These are phyloP conservation scores for Hirtodrosophila alboralis DNA, from an alignment of 2,888 invertebrate genomes.

Conservation along the genomic window DNA sequence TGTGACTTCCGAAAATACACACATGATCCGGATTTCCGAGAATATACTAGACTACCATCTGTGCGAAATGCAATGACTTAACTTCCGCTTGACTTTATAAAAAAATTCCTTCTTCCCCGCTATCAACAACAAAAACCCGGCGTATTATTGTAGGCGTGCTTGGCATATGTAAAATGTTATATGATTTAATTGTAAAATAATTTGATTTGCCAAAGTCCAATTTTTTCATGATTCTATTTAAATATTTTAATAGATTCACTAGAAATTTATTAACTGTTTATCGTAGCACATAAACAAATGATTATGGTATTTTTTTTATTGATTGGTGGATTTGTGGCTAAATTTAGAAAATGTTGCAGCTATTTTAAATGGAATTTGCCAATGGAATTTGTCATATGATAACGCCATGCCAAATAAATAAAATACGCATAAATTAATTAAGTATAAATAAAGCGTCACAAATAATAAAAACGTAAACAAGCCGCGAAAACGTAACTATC, in stretches of 20 bases:
- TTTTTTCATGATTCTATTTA: constrained; percentile 24
- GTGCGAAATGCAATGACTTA: constrained; percentile 36
- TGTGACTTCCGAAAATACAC: no score
- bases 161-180: constrained; percentile 51
- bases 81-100: constrained; percentile 55
- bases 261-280: constrained; percentile 37
- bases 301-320: constrained; percentile 18
- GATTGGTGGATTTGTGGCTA: constrained; percentile 20
- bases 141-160: constrained; percentile 17
- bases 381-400: constrained; percentile 27
- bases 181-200: constrained; percentile 24
- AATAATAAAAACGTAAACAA: constrained; percentile 2
- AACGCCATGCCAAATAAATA: constrained; percentile 14
- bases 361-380: constrained; percentile 43
- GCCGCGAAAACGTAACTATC: no score
- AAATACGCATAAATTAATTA: constrained; percentile 41
- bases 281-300: constrained; percentile 1
- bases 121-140: no score
- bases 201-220: constrained; percentile 13
- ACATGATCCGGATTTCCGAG: constrained; percentile 8
- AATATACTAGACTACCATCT: constrained; percentile 15
- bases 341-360: constrained; percentile 27
- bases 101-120: background rate
- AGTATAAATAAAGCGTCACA: constrained; percentile 49
- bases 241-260: constrained; percentile 16